phyloP scores from a whole-genome alignment of 2,888 invertebrate species.

The Notodonta ziczac region DNA sequence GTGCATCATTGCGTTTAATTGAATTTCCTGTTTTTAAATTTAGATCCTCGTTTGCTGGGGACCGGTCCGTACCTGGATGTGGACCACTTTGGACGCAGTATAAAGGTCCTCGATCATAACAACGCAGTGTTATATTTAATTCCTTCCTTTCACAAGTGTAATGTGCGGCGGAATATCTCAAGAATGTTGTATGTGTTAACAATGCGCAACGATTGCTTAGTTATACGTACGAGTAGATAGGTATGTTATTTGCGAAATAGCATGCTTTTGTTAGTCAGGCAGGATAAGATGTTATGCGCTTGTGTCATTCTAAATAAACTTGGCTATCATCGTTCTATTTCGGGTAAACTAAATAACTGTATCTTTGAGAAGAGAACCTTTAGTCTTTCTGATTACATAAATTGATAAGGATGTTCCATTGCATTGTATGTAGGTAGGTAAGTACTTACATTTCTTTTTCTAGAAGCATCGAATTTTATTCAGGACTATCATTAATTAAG shows the following conservation, averaged over 20 bases:
- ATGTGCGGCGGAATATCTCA: conserved; percentile 22
- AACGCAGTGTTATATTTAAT: conserved; percentile 14
- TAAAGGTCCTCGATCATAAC: neutral
- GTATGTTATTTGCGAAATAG: conserved; percentile 41
- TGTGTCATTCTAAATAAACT: neutral
- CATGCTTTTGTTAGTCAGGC: conserved; percentile 38
- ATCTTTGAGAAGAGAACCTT: neutral
- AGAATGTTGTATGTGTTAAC: conserved; percentile 25
- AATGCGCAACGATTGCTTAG: conserved; percentile 31
- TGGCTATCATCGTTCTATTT: neutral
- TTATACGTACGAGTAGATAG: conserved; percentile 16
- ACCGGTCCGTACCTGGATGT: conserved; percentile 29
- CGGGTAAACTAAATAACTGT: neutral
- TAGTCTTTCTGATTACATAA: neutral
- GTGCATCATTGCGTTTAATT: conserved; percentile 78
- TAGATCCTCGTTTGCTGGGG: conserved; percentile 53
- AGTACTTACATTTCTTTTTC: neutral
- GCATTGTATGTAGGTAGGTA: neutral
- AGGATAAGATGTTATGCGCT: neutral
- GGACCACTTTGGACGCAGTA: neutral
- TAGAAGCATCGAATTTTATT: neutral
- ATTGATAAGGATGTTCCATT: neutral
- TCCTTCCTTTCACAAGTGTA: conserved; percentile 17
- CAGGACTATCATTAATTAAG: no score
- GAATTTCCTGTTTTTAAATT: conserved; percentile 82